These are phyloP conservation scores for Patagioenas fasciata DNA, from an alignment of 2,113 vertebrate species.

Conservation along the genomic window DNA sequence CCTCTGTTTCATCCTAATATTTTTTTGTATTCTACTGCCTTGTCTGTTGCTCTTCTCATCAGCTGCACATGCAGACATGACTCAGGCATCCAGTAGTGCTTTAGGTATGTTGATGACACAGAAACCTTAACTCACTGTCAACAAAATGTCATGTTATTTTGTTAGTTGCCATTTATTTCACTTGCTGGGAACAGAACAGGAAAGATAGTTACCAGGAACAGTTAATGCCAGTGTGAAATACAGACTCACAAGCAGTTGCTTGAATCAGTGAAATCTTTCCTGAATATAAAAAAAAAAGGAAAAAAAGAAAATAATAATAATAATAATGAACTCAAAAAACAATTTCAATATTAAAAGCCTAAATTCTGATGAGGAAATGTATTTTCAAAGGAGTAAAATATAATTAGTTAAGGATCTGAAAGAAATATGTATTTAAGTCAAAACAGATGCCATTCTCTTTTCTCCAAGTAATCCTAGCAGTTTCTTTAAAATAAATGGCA, in stretches of 20 bases:
- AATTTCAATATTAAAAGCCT: not conserved
- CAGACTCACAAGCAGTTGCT: not conserved
- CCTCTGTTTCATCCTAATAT: not conserved
- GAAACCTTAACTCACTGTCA: not conserved
- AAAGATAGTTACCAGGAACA: not conserved
- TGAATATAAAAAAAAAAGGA: not conserved
- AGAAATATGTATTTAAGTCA: not conserved
- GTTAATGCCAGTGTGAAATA: not conserved
- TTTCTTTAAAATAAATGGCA: not conserved
- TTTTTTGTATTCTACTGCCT: not conserved
- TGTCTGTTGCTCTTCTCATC: not conserved
- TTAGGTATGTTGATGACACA: not conserved
- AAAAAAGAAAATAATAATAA: not conserved
- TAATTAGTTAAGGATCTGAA: not conserved
- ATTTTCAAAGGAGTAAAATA: not conserved
- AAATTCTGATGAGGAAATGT: not conserved
- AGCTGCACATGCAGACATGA: not conserved
- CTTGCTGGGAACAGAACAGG: not conserved
- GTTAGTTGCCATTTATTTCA: not conserved
- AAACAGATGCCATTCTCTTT: not conserved
- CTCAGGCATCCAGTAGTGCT: not conserved
- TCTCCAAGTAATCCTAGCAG: not conserved
- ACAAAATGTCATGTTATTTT: not conserved
- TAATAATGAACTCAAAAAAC: not conserved
- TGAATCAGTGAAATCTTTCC: not conserved